Percentiles rank a stretch among this genome's conserved stretches.
Conservation (phyloP, 2,797 vertebrate species). For the Heteromormyrus szaboi region DNA sequence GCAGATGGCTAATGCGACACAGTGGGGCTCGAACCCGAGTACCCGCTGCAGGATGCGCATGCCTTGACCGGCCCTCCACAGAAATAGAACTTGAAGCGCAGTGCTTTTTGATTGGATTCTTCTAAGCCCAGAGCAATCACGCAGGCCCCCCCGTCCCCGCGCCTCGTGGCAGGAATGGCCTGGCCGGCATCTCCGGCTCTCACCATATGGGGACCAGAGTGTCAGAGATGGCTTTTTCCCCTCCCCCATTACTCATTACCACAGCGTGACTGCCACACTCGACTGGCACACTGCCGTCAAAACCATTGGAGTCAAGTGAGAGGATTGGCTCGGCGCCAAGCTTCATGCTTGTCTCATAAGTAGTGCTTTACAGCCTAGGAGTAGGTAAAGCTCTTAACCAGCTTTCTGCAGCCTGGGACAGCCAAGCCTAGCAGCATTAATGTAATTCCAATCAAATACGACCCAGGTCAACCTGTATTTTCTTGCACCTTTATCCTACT, state of each 20-base stretch:
- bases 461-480: not conserved
- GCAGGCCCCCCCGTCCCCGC: not conserved
- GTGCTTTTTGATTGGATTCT: not conserved
- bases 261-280: slow-evolving; percentile 4
- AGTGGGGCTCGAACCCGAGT: not conserved
- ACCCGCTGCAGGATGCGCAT: not conserved
- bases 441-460: slow-evolving; percentile 15
- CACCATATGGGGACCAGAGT: not conserved
- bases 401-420: slow-evolving; percentile 16
- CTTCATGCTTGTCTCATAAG: slow-evolving; percentile 16
- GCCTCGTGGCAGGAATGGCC: not conserved
- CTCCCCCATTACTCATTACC: slow-evolving; percentile 3
- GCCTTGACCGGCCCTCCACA: not conserved
- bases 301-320: not conserved
- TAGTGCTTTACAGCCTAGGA: slow-evolving; percentile 3
- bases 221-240: not conserved
- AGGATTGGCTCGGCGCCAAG: not conserved
- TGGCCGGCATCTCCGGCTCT: not conserved
- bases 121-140: not conserved
- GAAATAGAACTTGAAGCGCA: not conserved
- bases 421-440: slow-evolving; percentile 25
- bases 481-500: not conserved
- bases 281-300: not conserved
- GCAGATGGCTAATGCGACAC: slow-evolving; percentile 4
- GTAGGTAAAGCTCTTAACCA: slow-evolving; percentile 27